Percentiles rank a stretch among this genome's conserved stretches.
phyloP scores from a whole-genome alignment of 2,797 vertebrate species.

The Poeciliopsis infans region DNA sequence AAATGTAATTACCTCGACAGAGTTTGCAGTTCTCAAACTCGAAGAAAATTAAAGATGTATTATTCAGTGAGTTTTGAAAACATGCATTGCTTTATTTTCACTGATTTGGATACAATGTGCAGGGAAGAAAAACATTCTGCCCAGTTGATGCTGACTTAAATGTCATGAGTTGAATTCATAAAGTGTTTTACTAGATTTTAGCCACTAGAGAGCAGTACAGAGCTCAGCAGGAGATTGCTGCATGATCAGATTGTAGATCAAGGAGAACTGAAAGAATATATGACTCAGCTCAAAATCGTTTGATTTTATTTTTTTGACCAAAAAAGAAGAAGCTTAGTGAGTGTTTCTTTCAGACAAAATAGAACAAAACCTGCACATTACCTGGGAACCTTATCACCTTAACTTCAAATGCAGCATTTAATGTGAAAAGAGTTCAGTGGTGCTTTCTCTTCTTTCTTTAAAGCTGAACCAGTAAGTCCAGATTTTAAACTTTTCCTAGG shows the following conservation, averaged over 20 bases:
- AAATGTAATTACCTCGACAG: no score
- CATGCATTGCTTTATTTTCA: neutral
- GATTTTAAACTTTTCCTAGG: neutral
- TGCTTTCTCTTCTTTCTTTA: slow-evolving; percentile 5
- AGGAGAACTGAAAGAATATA: slow-evolving; percentile 12
- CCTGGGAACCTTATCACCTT: slow-evolving; percentile 6
- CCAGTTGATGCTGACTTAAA: neutral
- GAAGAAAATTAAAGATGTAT: neutral
- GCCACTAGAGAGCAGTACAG: slow-evolving; percentile 81
- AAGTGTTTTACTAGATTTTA: slow-evolving; percentile 44
- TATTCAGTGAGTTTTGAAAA: neutral
- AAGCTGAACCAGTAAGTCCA: slow-evolving; percentile 12
- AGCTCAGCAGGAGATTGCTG: slow-evolving; percentile 66
- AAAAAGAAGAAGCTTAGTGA: neutral
- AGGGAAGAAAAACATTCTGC: neutral
- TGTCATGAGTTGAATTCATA: slow-evolving; percentile 2
- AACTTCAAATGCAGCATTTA: slow-evolving; percentile 1
- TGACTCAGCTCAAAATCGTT: neutral
- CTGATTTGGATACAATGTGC: neutral
- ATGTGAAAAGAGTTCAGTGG: neutral
- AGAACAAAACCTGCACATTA: neutral
- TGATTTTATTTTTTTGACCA: neutral
- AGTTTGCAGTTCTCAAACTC: neutral
- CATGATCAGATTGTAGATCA: slow-evolving; percentile 44
- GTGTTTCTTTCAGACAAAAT: slow-evolving; percentile 6